A percentile compares a stretch with the other conserved stretches of the same genome.
Evolutionary conservation across 2,797 vertebrate species (phyloP).

Genomic region (Octomys mimax): DNA sequence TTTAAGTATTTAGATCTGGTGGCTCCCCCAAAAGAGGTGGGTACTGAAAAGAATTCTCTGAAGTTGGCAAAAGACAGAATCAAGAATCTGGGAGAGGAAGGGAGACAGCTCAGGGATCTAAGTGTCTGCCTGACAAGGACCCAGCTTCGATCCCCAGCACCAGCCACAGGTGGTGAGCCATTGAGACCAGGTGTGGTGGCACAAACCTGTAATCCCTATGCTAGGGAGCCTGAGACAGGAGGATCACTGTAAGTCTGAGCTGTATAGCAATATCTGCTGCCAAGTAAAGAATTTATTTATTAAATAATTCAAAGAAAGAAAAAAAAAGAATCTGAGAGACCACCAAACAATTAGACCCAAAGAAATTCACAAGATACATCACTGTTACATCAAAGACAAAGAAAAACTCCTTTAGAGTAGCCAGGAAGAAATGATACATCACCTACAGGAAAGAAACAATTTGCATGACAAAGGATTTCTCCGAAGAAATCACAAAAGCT

Average conservation of each 20-base stretch:
- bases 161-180: too few relatives aligned
- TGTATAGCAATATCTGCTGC: too few relatives aligned
- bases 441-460: neutral
- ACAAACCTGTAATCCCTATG: too few relatives aligned
- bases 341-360: slow-evolving; percentile 28
- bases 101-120: too few relatives aligned
- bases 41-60: slow-evolving; percentile 1
- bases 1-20: neutral
- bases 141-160: too few relatives aligned
- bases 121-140: too few relatives aligned
- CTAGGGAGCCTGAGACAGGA: too few relatives aligned
- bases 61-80: slow-evolving; percentile 27
- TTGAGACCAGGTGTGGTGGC: too few relatives aligned
- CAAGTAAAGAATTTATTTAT: too few relatives aligned
- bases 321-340: slow-evolving; percentile 24
- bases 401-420: neutral
- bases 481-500: slow-evolving; percentile 51
- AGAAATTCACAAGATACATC: neutral
- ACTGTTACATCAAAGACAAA: neutral
- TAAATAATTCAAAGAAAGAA: neutral
- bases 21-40: neutral
- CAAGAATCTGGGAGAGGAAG: neutral
- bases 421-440: slow-evolving; percentile 49
- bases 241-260: too few relatives aligned
- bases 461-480: slow-evolving; percentile 30